Conservation (phyloP, 2,797 vertebrate genomes). For the Molossus alvarezi region DNA sequence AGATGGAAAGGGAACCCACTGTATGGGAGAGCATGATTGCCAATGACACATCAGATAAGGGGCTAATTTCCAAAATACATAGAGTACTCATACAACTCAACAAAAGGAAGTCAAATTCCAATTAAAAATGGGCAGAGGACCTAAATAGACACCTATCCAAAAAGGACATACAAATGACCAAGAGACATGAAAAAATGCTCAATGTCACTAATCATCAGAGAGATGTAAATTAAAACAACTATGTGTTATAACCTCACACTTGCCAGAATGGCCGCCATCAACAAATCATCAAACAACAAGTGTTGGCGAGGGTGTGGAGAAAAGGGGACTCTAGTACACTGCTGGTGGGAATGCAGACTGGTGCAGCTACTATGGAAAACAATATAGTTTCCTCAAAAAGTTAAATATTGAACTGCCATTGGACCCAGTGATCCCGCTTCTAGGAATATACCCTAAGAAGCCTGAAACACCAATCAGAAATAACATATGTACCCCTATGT, state of each 20-base stretch:
- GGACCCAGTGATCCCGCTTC: background rate
- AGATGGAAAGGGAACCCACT: background rate
- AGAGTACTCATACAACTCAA: background rate
- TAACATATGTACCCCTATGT: too few species aligned
- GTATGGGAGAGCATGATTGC: background rate
- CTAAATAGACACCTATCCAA: background rate
- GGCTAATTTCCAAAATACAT: background rate
- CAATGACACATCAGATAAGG: background rate
- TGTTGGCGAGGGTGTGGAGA: background rate
- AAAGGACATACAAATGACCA: background rate
- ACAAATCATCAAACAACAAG: background rate
- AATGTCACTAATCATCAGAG: background rate
- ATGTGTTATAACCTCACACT: background rate
- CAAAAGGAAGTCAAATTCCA: background rate
- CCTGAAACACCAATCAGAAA: background rate
- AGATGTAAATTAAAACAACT: background rate
- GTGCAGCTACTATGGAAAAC: background rate
- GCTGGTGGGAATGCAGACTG: background rate
- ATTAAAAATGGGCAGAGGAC: background rate
- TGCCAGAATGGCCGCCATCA: background rate
- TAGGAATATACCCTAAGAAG: background rate
- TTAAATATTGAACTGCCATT: background rate
- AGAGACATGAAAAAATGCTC: background rate
- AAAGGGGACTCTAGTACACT: background rate
- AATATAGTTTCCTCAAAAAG: background rate